phyloP scores from a whole-genome alignment of 2,888 invertebrate genomes.

The Epistrophe grossulariae region DNA sequence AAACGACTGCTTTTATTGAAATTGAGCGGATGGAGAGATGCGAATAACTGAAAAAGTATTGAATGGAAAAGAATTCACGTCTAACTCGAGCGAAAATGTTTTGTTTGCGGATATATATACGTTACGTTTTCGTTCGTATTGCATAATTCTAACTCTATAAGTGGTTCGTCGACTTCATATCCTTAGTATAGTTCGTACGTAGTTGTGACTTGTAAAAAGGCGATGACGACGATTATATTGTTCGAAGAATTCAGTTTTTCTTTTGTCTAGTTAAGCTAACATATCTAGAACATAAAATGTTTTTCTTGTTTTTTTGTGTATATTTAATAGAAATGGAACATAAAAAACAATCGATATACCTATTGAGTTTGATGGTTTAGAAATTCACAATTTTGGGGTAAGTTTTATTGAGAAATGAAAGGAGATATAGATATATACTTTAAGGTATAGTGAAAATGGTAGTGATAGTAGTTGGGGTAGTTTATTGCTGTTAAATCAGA shows the following conservation, averaged over 20 bases:
- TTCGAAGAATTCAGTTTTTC: constrained; percentile 14
- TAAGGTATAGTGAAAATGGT: no score
- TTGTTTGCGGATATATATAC: constrained; percentile 44
- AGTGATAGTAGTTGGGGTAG: no score
- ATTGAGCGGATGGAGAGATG: constrained; percentile 71
- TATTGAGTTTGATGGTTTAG: background rate
- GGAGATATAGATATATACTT: no score
- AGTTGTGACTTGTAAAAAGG: constrained; percentile 14
- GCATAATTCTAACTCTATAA: constrained; percentile 9
- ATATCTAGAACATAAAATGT: constrained; percentile 45
- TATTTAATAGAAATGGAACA: background rate
- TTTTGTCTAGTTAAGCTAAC: constrained; percentile 51
- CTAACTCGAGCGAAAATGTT: constrained; percentile 68
- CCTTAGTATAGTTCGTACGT: background rate
- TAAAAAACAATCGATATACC: constrained; percentile 33
- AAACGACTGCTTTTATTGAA: constrained; percentile 76
- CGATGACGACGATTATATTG: constrained; percentile 4
- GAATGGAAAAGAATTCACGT: constrained; percentile 74
- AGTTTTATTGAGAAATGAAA: background rate
- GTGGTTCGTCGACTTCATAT: constrained; percentile 22
- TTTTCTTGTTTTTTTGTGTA: background rate
- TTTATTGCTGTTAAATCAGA: background rate
- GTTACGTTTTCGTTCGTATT: constrained; percentile 27
- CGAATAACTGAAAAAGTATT: constrained; percentile 59
- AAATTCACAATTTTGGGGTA: background rate